Base-by-base conservation (phyloP, 2,888 invertebrate species). In the Macropis europaea region DNA sequence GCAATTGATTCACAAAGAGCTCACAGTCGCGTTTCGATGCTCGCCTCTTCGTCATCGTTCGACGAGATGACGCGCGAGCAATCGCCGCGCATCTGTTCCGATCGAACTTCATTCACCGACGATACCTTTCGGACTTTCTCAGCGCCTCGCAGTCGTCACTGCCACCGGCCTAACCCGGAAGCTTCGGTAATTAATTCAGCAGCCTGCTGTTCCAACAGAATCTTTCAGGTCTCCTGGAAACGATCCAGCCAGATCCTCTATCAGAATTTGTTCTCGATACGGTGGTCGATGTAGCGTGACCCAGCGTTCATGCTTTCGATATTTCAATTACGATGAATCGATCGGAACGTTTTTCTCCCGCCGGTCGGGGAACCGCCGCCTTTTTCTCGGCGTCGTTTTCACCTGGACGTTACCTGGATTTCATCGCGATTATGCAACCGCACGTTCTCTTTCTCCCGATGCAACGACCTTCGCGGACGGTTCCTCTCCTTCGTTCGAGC, bases 1-100 rank as follows among this genome's bases (percentile, higher is more conserved):
- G 70, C 47, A 38, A 68, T 71, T 50, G 61, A 48, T 50, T 60
- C 69, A 24, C 34, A 52, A 61, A 68, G 69, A 61, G 28, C 54
- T n/a, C n/a, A 32, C 15, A 40, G 45, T n/a, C 66, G 66, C 59
- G 34, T 30, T 54, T 57, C 32, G 15, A n/a, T 3, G 4, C 13
- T 19, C 9, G 13, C 11, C 1, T 15, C 15, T 45, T 17, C 38
- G 36, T 2, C n/a, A 7, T 11, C 28, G 28, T 28, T 28, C 28
- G 28, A 28, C 28, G 4, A 3, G 28, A 28, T 34, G 34, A 34
- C 34, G 34, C 34, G 11, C n/a, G n/a, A n/a, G n/a, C n/a, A n/a
- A n/a, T n/a, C n/a, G 28, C 53, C n/a, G 42, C 3, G 19, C 42
- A 11, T n/a, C 5, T 19, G 19, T 11, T 11, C 19, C 1, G 42